A percentile compares a stretch with the other conserved stretches of the same genome.
Conservation (phyloP, 2,797 vertebrate species). For the Xiphophorus birchmanni region DNA sequence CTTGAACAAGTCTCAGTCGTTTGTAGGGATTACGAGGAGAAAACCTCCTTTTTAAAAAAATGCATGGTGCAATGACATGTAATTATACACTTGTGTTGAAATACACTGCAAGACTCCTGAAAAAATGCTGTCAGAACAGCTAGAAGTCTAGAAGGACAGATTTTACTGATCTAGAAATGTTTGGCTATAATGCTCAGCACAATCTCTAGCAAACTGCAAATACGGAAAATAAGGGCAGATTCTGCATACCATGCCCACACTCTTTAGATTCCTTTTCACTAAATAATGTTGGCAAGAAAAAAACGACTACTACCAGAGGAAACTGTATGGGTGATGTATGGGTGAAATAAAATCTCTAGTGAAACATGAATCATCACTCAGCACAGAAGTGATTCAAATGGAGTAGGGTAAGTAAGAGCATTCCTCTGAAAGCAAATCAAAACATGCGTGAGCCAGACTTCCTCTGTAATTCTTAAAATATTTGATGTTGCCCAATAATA, state of each 20-base stretch:
- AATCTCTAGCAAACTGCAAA: background rate
- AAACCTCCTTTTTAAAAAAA: background rate
- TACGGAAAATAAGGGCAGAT: background rate
- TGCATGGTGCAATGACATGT: background rate
- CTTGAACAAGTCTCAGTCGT: background rate
- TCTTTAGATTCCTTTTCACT: background rate
- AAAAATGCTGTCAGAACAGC: no score
- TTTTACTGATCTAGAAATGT: background rate
- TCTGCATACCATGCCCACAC: background rate
- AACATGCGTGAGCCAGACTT: constrained; percentile 26
- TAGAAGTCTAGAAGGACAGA: no score
- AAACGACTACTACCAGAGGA: background rate
- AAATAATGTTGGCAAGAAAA: background rate
- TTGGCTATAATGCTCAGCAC: background rate
- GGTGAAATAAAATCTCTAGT: constrained; percentile 27
- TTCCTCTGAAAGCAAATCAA: constrained; percentile 16
- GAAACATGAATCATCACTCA: constrained; percentile 16
- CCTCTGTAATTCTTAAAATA: background rate
- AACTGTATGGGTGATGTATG: background rate
- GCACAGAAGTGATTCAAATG: constrained; percentile 54
- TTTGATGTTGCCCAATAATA: constrained; percentile 56
- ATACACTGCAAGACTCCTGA: background rate
- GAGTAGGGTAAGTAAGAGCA: constrained; percentile 31
- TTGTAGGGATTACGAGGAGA: background rate
- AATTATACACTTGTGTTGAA: background rate